phyloP scores from a whole-genome alignment of 1,140 invertebrate genomes.

The Prorops nasuta region DNA sequence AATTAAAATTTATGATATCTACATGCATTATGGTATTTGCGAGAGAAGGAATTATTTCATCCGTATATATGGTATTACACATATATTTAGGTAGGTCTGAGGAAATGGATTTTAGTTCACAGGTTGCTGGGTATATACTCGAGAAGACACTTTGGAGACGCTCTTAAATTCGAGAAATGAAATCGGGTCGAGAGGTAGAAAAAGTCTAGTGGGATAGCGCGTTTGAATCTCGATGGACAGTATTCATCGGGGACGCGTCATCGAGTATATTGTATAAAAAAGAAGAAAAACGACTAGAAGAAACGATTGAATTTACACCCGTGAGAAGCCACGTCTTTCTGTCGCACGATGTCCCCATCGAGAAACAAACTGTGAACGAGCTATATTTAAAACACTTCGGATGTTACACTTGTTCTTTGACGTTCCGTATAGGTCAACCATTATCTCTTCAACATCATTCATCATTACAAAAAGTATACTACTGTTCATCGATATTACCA shows the following conservation, averaged over 20 bases:
- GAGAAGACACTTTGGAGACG: no score
- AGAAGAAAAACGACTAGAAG: constrained; percentile 10
- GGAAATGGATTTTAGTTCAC: no score
- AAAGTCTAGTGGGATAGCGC: background rate
- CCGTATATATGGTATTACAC: no score
- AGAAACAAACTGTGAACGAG: background rate
- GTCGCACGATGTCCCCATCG: background rate
- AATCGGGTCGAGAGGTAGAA: background rate
- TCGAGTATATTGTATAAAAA: constrained; percentile 9
- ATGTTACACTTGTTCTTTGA: background rate
- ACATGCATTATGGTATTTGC: no score
- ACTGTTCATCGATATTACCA: background rate
- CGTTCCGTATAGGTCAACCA: no score
- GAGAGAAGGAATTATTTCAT: no score
- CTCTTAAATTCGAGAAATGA: background rate
- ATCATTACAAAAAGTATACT: background rate
- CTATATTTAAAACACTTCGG: background rate
- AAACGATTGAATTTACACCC: constrained; percentile 13
- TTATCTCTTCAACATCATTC: no score
- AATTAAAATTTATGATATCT: no score
- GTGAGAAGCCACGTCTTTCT: constrained; percentile 12
- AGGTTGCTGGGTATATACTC: no score
- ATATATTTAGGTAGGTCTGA: no score
- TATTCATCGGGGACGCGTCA: constrained; percentile 21
- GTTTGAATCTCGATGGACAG: constrained; percentile 8